Conservation (phyloP, 2,797 vertebrate species). For the Poecile montanus region DNA sequence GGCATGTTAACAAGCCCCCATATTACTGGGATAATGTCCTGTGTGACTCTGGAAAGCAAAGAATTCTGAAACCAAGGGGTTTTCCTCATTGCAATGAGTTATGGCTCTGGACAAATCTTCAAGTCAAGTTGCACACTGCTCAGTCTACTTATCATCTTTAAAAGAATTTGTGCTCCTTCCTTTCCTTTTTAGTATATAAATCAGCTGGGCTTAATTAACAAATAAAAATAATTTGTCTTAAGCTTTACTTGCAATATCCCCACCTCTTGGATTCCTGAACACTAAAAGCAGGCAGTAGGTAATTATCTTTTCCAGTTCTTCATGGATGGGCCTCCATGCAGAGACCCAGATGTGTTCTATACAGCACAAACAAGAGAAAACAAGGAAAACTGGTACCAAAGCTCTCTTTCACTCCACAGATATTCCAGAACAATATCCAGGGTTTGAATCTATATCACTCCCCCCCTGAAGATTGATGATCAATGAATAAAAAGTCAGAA, state of each 20-base stretch:
- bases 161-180: background rate
- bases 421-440: background rate
- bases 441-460: background rate
- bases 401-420: background rate
- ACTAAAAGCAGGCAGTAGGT: background rate
- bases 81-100: background rate
- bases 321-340: background rate
- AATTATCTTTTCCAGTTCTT: background rate
- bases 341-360: background rate
- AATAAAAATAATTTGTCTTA: background rate
- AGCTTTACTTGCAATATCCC: background rate
- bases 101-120: background rate
- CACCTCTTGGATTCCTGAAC: background rate
- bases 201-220: background rate
- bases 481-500: background rate
- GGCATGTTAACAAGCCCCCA: background rate
- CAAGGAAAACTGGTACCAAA: background rate
- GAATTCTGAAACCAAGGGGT: background rate
- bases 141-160: background rate
- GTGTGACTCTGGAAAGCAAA: background rate
- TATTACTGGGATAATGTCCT: background rate
- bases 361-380: background rate
- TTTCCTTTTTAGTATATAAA: background rate
- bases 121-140: background rate
- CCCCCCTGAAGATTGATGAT: rapidly evolving